Evolutionary conservation across 2,797 vertebrate genomes (phyloP).

Genomic region (Echiichthys vipera): DNA sequence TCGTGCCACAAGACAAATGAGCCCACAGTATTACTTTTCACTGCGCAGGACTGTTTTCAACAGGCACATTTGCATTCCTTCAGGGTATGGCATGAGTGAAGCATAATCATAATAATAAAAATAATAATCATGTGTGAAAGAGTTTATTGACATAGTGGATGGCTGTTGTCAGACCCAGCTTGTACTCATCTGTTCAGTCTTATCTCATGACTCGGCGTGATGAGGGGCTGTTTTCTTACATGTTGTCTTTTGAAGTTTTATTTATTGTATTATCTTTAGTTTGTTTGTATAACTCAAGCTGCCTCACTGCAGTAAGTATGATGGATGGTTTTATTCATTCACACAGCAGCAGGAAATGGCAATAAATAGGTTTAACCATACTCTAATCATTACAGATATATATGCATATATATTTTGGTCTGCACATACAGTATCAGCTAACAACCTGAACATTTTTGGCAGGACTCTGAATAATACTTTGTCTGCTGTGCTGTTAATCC

Average conservation of each 20-base stretch:
- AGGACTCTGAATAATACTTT: not conserved
- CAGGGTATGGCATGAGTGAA: conserved; percentile 30
- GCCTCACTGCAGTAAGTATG: not conserved
- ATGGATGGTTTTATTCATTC: not conserved
- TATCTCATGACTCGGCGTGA: not conserved
- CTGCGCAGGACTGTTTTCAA: conserved; percentile 51
- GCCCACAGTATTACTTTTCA: conserved; percentile 70
- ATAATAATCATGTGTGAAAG: conserved; percentile 33
- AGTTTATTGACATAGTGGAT: conserved; percentile 35
- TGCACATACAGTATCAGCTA: not conserved
- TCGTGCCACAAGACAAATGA: conserved; percentile 76
- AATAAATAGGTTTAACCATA: not conserved
- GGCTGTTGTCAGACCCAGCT: conserved; percentile 11
- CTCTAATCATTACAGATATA: not conserved
- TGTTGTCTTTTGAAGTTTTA: not conserved
- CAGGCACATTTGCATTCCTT: conserved; percentile 61
- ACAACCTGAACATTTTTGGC: not conserved
- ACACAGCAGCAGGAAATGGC: not conserved
- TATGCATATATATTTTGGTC: no score
- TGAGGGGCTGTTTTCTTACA: not conserved
- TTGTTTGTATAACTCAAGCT: not conserved
- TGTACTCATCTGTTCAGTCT: not conserved
- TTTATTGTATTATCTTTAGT: not conserved
- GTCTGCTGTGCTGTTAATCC: not conserved
- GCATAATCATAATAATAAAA: conserved; percentile 45